These are phyloP conservation scores for Patella depressa DNA, from an alignment of 2,888 invertebrate genomes.

Conservation along the genomic window DNA sequence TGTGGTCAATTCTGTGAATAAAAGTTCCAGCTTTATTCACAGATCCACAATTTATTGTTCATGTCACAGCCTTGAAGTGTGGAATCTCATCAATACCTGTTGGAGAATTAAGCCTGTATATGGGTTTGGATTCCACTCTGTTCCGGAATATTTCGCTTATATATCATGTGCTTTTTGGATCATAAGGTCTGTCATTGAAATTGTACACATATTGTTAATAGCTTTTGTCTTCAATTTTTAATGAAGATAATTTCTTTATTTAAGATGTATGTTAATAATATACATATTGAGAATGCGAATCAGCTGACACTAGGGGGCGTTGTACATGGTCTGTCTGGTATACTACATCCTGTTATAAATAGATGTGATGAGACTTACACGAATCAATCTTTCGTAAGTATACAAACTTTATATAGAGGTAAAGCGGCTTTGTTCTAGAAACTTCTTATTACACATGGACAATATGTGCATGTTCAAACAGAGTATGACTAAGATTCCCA, in stretches of 20 bases:
- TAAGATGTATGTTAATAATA: slow-evolving; percentile 52
- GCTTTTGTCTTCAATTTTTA: not conserved
- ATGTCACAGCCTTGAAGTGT: too few species aligned
- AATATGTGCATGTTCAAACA: too few species aligned
- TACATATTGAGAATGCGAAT: slow-evolving; percentile 44
- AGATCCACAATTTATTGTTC: too few species aligned
- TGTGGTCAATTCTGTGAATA: too few species aligned
- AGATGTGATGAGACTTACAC: slow-evolving; percentile 46
- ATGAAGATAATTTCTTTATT: slow-evolving; percentile 3
- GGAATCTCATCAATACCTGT: too few species aligned
- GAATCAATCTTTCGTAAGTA: slow-evolving; percentile 43
- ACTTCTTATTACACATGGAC: not conserved
- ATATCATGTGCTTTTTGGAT: too few species aligned
- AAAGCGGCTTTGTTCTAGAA: not conserved
- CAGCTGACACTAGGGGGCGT: slow-evolving; percentile 54
- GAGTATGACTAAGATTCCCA: too few species aligned
- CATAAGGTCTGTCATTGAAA: too few species aligned
- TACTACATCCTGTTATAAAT: slow-evolving; percentile 50
- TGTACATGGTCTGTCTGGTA: slow-evolving; percentile 51
- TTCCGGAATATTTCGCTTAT: too few species aligned
- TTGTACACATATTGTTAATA: not conserved
- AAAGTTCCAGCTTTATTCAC: too few species aligned
- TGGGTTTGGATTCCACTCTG: too few species aligned
- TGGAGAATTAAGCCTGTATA: too few species aligned
- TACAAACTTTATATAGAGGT: not conserved